phyloP scores from a whole-genome alignment of 2,113 vertebrate genomes.

The Castor canadensis region DNA sequence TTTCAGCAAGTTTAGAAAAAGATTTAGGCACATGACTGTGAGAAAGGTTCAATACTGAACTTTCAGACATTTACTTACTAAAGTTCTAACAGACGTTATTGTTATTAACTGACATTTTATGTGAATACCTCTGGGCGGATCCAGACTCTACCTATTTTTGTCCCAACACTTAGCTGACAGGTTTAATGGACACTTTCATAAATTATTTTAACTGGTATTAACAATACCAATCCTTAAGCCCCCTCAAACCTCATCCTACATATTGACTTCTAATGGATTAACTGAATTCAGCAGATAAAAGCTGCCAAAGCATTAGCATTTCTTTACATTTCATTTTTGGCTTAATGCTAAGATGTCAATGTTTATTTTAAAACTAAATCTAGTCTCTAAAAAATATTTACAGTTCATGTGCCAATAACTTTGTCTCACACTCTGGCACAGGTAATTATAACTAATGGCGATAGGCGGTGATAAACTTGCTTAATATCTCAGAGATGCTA shows the following conservation, averaged over 20 bases:
- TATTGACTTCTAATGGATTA: slow-evolving; percentile 63
- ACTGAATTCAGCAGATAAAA: slow-evolving; percentile 57
- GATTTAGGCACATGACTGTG: background rate
- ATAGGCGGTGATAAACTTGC: slow-evolving; percentile 36
- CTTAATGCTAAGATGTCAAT: slow-evolving; percentile 61
- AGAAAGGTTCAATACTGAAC: background rate
- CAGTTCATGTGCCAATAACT: slow-evolving; percentile 37
- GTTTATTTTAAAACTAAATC: slow-evolving; percentile 76
- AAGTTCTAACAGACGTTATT: slow-evolving; percentile 44
- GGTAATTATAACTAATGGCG: slow-evolving; percentile 47
- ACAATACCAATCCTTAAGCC: slow-evolving; percentile 56
- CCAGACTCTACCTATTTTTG: slow-evolving; percentile 53
- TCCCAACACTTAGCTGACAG: slow-evolving; percentile 57
- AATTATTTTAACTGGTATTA: slow-evolving; percentile 71
- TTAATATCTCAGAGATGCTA: background rate
- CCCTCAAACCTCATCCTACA: background rate
- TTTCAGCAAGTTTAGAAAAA: slow-evolving; percentile 14
- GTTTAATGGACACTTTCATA: slow-evolving; percentile 65
- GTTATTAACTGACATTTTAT: slow-evolving; percentile 42
- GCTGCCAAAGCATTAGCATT: slow-evolving; percentile 58
- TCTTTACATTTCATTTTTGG: slow-evolving; percentile 72
- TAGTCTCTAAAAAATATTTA: slow-evolving; percentile 79
- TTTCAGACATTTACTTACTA: slow-evolving; percentile 54
- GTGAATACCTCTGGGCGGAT: slow-evolving; percentile 57
- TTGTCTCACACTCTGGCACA: slow-evolving; percentile 46